Evolutionary conservation across 2,797 vertebrate species (phyloP), one percentile per base, ranked within the genome.

Genomic region (Crocidura indochinensis): DNA sequence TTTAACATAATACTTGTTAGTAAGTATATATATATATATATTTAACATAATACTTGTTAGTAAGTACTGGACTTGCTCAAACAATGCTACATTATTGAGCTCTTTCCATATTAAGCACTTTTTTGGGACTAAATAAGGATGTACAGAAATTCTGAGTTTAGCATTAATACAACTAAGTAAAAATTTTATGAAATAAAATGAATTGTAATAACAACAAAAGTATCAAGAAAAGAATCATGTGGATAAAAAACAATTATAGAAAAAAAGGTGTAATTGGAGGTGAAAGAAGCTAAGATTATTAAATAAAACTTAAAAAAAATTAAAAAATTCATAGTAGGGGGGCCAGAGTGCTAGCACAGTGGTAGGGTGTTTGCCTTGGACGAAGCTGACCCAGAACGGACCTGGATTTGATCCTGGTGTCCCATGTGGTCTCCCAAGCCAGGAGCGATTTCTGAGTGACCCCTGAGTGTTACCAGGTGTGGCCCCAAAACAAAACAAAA

Each of bases 121-220:
- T 38, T 49, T 82, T 53, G 38, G 20, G 11, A 19, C 24, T 78
- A 75, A 82, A 88, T 83, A 76, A 93, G 31, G 38, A 92, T 82
- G 75, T 26, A 76, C 0, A 87, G 26, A 88, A 91, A 87, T 84
- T 82, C 68, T 24, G n/a, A 84, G 29, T 49, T 91, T 78, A 64
- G 31, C 27, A 2, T 75, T 88, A 84, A 89, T 0, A 79, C 62
- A 84, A 77, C 14, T 38, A 38, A 38, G 38, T 38, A 38, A 87
- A 80, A 83, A 82, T 64, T 87, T 78, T 67, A 84, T 51, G n/a
- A 94, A 85, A 79, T 68, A 3, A 78, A 94, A 95, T 84, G 69
- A 84, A 80, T 84, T 90, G 24, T 85, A 76, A 65, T 65, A 56
- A 64, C 49, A 92, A 85, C 0, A 93, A 67, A 87, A 84, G 53